phyloP scores from a whole-genome alignment of 2,797 vertebrate genomes.

The Protosalanx chinensis region DNA sequence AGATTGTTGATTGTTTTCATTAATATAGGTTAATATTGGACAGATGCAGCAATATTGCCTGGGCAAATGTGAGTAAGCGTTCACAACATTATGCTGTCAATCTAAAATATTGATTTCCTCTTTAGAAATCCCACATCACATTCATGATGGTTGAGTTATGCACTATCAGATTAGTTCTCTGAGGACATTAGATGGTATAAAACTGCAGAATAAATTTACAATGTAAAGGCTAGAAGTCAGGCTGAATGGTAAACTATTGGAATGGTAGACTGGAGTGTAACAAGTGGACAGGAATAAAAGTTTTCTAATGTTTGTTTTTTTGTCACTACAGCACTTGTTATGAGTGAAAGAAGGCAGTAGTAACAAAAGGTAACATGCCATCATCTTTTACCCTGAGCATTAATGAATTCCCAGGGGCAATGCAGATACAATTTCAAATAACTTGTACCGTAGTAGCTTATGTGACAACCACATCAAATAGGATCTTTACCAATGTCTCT shows the following conservation, averaged over 20 bases:
- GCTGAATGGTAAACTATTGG: not conserved
- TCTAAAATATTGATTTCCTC: slow-evolving; percentile 44
- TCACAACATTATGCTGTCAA: slow-evolving; percentile 20
- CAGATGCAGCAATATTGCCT: slow-evolving; percentile 1
- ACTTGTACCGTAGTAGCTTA: not conserved
- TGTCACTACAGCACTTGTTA: slow-evolving; percentile 7
- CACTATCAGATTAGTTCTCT: slow-evolving; percentile 39
- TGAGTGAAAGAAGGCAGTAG: too few relatives aligned
- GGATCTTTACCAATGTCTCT: not conserved
- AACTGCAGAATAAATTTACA: slow-evolving; percentile 23
- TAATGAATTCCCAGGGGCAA: slow-evolving; percentile 49
- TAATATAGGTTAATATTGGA: not conserved
- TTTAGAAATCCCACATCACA: slow-evolving; percentile 38
- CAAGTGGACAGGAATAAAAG: not conserved
- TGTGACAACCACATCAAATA: too few relatives aligned
- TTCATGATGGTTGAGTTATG: slow-evolving; percentile 52
- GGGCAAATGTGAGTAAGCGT: slow-evolving; percentile 35
- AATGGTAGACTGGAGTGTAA: not conserved
- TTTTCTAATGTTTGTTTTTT: not conserved
- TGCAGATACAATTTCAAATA: not conserved
- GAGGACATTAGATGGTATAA: slow-evolving; percentile 44
- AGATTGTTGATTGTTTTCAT: slow-evolving; percentile 34
- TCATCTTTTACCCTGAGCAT: slow-evolving; percentile 42
- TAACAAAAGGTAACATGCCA: slow-evolving; percentile 7
- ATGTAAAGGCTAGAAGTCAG: not conserved